Conservation (phyloP, 2,113 vertebrate species). For the Stigmatopora nigra region DNA sequence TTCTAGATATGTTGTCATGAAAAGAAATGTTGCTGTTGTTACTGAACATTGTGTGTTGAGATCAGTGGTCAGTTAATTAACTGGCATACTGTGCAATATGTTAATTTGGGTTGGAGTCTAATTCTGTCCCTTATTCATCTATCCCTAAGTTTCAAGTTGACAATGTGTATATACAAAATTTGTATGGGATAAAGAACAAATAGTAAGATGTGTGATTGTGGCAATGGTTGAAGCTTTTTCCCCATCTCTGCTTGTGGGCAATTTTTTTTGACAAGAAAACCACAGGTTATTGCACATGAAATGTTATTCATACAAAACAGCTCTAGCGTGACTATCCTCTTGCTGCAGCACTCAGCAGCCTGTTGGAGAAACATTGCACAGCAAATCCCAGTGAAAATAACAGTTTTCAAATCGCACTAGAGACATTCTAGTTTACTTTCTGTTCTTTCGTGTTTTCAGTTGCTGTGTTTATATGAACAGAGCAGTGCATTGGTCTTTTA, state of each 20-base stretch:
- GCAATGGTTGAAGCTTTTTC: conserved; percentile 26
- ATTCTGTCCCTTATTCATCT: conserved; percentile 14
- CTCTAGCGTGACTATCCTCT: conserved; percentile 65
- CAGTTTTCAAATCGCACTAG: conserved; percentile 45
- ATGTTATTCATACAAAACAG: conserved; percentile 68
- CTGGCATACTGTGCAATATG: conserved; percentile 12
- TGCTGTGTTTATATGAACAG: background rate
- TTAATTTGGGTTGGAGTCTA: conserved; percentile 16
- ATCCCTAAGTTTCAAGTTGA: background rate
- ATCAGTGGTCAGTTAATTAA: background rate
- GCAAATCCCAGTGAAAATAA: conserved; percentile 60
- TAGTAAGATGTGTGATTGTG: conserved; percentile 32
- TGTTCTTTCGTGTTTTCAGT: conserved; percentile 7
- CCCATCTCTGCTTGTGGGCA: conserved; percentile 28
- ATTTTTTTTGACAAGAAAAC: conserved; percentile 58
- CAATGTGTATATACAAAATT: background rate
- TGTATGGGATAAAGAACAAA: conserved; percentile 14
- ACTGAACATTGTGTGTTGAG: background rate
- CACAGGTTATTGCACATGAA: conserved; percentile 70
- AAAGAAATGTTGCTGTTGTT: background rate
- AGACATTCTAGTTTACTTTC: conserved; percentile 41
- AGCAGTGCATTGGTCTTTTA: background rate
- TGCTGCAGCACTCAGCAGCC: conserved; percentile 59
- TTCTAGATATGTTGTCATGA: background rate
- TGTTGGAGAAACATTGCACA: conserved; percentile 64